Evolutionary conservation across 2,113 vertebrate species (phyloP).

Genomic region (Grus americana): DNA sequence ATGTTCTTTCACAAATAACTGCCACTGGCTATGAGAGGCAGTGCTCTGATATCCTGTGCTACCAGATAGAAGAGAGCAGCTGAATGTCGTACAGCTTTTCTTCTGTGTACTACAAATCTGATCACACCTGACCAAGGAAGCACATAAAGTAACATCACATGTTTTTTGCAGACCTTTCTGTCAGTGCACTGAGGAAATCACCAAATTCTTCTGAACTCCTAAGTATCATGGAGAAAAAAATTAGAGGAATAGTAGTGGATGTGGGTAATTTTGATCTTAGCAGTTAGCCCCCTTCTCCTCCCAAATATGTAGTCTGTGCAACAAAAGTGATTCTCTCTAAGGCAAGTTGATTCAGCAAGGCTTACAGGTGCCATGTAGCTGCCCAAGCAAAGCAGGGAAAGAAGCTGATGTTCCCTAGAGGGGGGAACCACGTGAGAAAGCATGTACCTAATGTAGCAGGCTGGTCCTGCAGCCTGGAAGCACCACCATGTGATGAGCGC

Average conservation of each 20-base stretch:
- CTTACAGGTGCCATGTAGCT: background rate
- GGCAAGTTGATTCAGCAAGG: background rate
- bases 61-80: conserved; percentile 5
- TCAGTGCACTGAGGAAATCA: background rate
- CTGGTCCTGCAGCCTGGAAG: background rate
- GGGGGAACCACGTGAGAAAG: background rate
- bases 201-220: background rate
- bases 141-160: background rate
- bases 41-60: background rate
- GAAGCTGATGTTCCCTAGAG: background rate
- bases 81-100: background rate
- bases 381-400: background rate
- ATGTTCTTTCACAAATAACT: background rate
- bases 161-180: background rate
- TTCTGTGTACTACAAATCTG: background rate
- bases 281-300: background rate
- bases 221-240: background rate
- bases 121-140: background rate
- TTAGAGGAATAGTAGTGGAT: background rate
- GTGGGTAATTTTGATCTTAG: background rate
- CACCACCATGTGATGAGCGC: background rate
- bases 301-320: background rate
- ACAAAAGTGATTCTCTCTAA: background rate
- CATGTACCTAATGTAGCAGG: background rate
- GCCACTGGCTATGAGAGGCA: conserved; percentile 25